Base-by-base conservation (phyloP, 2,888 invertebrate genomes). In the Abrostola triplasia region DNA sequence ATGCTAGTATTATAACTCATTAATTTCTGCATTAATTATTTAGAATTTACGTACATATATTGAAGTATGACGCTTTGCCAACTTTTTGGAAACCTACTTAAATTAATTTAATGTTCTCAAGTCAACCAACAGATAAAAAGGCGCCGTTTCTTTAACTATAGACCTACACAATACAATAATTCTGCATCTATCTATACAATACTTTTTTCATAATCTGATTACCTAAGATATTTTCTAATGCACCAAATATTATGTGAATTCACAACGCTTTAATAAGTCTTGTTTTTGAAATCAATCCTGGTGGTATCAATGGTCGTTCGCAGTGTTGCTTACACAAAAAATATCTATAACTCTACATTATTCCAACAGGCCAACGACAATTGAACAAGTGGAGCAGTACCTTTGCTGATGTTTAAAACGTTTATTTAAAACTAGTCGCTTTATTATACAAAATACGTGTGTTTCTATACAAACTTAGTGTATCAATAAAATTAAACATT, bases 361-460 rank as follows among this genome's bases (percentile, higher is more conserved):
- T 59, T 52, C 48, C 59, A 70, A 70, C 59, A 50, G 49, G 36
- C 61, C 67, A 76, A 77, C 74, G 64, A 59, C 77, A 6, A 36
- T 67, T 64, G 69, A 55, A 58, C 8, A 4, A 36, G 81, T 84
- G 86, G 85, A 84, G 85, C 86, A 84, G 81, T 60, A 75, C 65
- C 67, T 63, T 62, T 50, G 50, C 61, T 59, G 51, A 36, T 52
- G 59, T 77, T 79, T 69, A 66, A 74, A 69, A 70, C 36, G 24
- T 63, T 71, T 67, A 67, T 66, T 63, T 70, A 84, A 80, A 85
- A 79, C 83, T 87, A 86, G 74, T 80, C 82, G 71, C 67, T 80
- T 79, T 79, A 85, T 85, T 86, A 88, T 89, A 91, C 90, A 91
- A 88, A 89, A 89, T 88, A 90, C 79, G 77, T 74, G 79, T 77